Evolutionary conservation across 2,797 vertebrate genomes (phyloP).

Genomic region (Crocidura indochinensis): DNA sequence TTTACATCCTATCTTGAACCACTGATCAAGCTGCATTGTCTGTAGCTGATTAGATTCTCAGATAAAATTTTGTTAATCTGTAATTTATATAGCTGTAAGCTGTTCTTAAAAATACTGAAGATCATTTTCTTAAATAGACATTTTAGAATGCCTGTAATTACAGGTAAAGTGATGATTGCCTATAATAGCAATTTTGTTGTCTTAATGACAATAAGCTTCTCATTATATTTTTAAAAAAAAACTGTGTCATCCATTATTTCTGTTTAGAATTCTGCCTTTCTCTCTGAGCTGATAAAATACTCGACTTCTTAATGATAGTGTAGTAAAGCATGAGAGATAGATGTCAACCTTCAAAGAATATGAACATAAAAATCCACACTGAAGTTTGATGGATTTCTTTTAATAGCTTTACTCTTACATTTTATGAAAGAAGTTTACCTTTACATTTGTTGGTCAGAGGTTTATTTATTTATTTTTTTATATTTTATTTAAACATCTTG

Average conservation of each 20-base stretch:
- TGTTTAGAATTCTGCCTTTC: constrained; percentile 46
- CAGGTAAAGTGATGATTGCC: constrained; percentile 62
- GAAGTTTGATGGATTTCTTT: constrained; percentile 33
- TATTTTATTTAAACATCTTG: too few species aligned
- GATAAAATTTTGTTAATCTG: constrained; percentile 60
- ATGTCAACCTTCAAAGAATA: neutral
- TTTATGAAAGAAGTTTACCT: neutral
- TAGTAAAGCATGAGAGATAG: neutral
- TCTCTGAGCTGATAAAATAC: constrained; percentile 42
- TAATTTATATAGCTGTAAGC: constrained; percentile 67
- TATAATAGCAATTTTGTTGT: constrained; percentile 79
- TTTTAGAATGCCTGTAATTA: constrained; percentile 78
- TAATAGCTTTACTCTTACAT: neutral
- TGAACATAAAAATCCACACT: neutral
- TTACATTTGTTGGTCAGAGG: neutral
- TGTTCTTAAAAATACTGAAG: constrained; percentile 58
- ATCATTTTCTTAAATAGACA: constrained; percentile 73
- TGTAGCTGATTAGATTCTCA: constrained; percentile 57
- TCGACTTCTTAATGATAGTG: constrained; percentile 16
- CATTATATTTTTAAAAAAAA: constrained; percentile 67
- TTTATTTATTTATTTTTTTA: too few species aligned
- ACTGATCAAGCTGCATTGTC: constrained; percentile 66
- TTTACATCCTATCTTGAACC: constrained; percentile 62
- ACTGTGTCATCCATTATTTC: constrained; percentile 72
- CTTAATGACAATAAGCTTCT: constrained; percentile 78